Evolutionary conservation across 2,888 invertebrate species (phyloP).

Genomic region (Drosophila meridionalis): DNA sequence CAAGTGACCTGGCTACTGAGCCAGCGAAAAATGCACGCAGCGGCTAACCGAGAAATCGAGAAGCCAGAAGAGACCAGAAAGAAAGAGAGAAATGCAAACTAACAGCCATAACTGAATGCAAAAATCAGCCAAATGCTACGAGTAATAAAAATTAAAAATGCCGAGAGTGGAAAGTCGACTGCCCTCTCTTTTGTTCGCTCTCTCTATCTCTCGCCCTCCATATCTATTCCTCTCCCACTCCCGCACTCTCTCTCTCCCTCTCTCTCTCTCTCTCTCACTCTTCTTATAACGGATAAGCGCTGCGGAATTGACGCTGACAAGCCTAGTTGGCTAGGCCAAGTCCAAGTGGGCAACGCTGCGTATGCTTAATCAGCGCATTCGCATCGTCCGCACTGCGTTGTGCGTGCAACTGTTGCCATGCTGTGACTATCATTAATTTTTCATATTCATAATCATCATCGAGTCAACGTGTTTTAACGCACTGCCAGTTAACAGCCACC

Average conservation of each 20-base stretch:
- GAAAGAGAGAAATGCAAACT: slow-evolving; percentile 65
- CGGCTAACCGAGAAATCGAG: slow-evolving; percentile 27
- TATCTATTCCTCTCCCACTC: background rate
- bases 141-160: slow-evolving; percentile 74
- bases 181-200: background rate
- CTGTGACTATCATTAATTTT: slow-evolving; percentile 82
- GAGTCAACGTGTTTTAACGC: slow-evolving; percentile 67
- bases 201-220: background rate
- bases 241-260: background rate
- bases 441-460: slow-evolving; percentile 82
- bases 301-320: slow-evolving; percentile 79
- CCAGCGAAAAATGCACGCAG: slow-evolving; percentile 70
- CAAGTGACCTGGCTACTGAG: slow-evolving; percentile 75
- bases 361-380: slow-evolving; percentile 77
- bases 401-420: slow-evolving; percentile 80
- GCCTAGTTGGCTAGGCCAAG: slow-evolving; percentile 49
- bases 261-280: background rate
- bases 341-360: slow-evolving; percentile 67
- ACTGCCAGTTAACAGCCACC: slow-evolving; percentile 45
- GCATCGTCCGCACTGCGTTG: slow-evolving; percentile 48
- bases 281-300: slow-evolving; percentile 71
- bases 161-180: slow-evolving; percentile 62
- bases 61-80: slow-evolving; percentile 19
- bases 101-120: slow-evolving; percentile 69
- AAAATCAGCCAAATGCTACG: slow-evolving; percentile 66